Evolutionary conservation across 2,113 vertebrate species (phyloP), one percentile per base, ranked within the genome.

Genomic region (Lepus timidus): DNA sequence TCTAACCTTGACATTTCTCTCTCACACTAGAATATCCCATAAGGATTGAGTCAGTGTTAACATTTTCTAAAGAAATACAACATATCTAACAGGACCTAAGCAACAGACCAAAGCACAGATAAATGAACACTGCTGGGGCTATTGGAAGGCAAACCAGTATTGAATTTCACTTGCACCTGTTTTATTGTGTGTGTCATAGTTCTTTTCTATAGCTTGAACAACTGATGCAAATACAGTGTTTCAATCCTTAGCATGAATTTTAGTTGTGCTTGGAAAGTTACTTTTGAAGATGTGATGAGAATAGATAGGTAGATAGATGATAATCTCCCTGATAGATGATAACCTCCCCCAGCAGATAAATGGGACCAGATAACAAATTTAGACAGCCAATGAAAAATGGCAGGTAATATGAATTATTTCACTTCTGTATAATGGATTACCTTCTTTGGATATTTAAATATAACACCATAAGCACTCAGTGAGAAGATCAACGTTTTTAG

Each of bases 1-100:
- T 88, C 93, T 94, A 88, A 97, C 95, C 93, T 96, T 97, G 49
- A 95, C 80, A 96, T 97, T 97, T 98, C 83, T 97, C 94, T 39
- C 91, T 67, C 33, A 2, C 74, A 88, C 62, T 95, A 87, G 96
- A 97, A 67, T 10, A 39, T 93, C 96, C 95, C 79, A 39, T 44
- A 55, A 39, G 87, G 90, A 78, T 73, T 27, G 94, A 93, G 61
- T 95, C 94, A 95, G 70, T 85, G 73, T 89, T 98, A 97, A 96
- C 86, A 82, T 88, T 98, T 97, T 96, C 27, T 96, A 96, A 95
- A 61, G 36, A 88, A 97, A 93, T 88, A 96, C 76, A 93, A 62
- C 97, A 95, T 92, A 67, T 92, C 86, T 96, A 96, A 92, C 51
- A 93, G 93, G 94, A 90, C 95, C 95, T 96, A 91, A 94, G 91